Evolutionary conservation across 37 sponge, comb jelly and placozoan species (phyloP).

Genomic region (Chondrilla cf. caribensis): DNA sequence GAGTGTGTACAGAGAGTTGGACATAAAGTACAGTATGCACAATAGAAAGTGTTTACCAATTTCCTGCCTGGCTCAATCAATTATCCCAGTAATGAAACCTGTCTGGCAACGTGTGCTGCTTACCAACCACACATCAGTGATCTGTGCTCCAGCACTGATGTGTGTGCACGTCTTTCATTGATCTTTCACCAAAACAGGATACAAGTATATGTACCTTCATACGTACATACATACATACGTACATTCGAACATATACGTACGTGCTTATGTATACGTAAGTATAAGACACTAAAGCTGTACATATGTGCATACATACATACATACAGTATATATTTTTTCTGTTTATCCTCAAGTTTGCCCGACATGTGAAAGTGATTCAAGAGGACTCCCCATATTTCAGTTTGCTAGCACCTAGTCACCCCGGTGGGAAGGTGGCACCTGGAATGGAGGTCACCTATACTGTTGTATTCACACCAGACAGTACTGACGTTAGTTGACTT

Average conservation of each 20-base stretch:
- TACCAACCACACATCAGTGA: no score
- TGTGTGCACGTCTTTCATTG: no score
- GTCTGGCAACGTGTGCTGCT: no score
- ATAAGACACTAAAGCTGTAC: neutral
- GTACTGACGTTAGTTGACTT: slow-evolving; percentile 52
- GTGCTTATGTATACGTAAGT: neutral
- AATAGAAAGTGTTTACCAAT: no score
- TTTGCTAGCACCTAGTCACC: slow-evolving; percentile 41
- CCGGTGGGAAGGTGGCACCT: slow-evolving; percentile 92
- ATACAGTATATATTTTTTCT: neutral
- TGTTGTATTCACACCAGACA: slow-evolving; percentile 84
- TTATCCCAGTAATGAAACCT: no score
- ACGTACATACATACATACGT: neutral
- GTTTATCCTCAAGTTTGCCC: slow-evolving; percentile 78
- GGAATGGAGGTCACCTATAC: slow-evolving; percentile 92
- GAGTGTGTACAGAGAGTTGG: no score
- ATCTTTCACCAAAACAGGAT: no score
- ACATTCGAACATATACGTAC: neutral
- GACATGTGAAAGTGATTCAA: slow-evolving; percentile 76
- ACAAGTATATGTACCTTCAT: neutral
- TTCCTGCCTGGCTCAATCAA: no score
- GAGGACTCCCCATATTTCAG: slow-evolving; percentile 95
- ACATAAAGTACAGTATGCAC: no score
- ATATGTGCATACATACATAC: neutral
- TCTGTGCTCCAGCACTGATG: no score